Conservation (phyloP, 2,113 vertebrate genomes). For the Dipodomys spectabilis region DNA sequence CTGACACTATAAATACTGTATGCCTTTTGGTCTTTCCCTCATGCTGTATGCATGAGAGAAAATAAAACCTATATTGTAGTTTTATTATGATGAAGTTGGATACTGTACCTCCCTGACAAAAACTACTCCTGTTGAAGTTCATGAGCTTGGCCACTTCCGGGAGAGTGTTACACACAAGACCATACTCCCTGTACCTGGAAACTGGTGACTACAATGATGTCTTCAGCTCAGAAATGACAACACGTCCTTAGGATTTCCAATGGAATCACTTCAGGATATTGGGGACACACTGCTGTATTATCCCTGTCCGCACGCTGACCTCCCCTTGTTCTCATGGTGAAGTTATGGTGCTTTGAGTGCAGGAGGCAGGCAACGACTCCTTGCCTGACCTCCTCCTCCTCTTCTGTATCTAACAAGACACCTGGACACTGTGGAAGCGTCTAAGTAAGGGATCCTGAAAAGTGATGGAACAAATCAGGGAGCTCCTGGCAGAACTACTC, state of each 20-base stretch:
- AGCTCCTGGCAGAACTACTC: accelerated
- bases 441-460: no score
- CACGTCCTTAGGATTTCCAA: conserved; percentile 38
- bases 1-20: background rate
- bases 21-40: background rate
- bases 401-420: background rate
- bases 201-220: background rate
- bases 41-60: background rate
- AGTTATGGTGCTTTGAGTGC: background rate
- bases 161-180: background rate
- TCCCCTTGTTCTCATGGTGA: background rate
- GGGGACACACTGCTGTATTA: background rate
- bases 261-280: background rate
- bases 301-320: background rate
- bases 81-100: background rate
- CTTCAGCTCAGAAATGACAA: background rate
- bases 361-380: accelerated
- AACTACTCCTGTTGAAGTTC: background rate
- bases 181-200: background rate
- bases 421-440: background rate
- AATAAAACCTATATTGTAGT: background rate
- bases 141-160: background rate
- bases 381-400: background rate
- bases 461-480: background rate
- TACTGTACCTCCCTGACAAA: background rate